A percentile compares a stretch with the other conserved stretches of the same genome.
phyloP scores from a whole-genome alignment of 2,888 invertebrate species.

The Acleris laterana region DNA sequence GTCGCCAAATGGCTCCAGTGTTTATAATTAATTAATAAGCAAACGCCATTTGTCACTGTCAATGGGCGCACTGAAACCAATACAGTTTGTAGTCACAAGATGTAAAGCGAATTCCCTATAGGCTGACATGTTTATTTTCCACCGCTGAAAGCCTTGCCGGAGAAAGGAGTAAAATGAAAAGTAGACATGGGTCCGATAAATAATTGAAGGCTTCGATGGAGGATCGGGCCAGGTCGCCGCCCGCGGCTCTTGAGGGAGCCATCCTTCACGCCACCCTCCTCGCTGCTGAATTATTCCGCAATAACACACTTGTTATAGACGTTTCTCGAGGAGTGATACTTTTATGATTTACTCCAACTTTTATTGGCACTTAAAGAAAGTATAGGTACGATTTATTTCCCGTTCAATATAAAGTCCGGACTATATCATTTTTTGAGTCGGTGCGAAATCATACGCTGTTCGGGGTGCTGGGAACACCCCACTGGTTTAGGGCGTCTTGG shows the following conservation, averaged over 20 bases:
- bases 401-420: conserved; percentile 81
- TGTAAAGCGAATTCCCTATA: conserved; percentile 70
- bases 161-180: conserved; percentile 82
- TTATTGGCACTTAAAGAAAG: conserved; percentile 84
- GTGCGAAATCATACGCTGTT: conserved; percentile 65
- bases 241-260: conserved; percentile 73
- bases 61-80: conserved; percentile 50
- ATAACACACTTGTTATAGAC: conserved; percentile 85
- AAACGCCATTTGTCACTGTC: conserved; percentile 64
- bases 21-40: conserved; percentile 58
- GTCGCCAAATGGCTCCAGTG: conserved; percentile 39
- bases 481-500: conserved; percentile 54
- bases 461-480: conserved; percentile 64
- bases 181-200: conserved; percentile 84
- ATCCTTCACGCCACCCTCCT: conserved; percentile 78
- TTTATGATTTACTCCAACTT: conserved; percentile 84
- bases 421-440: conserved; percentile 80
- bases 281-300: conserved; percentile 83
- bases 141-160: conserved; percentile 67
- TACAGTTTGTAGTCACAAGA: conserved; percentile 64
- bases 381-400: conserved; percentile 79
- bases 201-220: conserved; percentile 83
- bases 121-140: conserved; percentile 75
- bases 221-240: conserved; percentile 75
- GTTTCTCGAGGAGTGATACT: conserved; percentile 82